Conservation (phyloP, 2,888 invertebrate genomes). For the Drosophila maculinotata region DNA sequence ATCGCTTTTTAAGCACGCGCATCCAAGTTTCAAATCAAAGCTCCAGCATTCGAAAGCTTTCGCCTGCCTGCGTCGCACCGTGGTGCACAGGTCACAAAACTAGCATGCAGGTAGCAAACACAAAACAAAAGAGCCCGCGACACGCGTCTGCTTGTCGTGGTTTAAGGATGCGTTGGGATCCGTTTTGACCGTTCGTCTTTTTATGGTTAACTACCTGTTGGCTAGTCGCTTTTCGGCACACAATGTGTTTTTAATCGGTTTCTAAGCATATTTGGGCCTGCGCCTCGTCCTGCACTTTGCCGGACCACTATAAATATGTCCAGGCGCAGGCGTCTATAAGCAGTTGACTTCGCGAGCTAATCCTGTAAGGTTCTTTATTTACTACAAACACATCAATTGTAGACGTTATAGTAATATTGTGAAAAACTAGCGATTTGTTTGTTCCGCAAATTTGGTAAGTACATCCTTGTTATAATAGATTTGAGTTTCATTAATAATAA, state of each 20-base stretch:
- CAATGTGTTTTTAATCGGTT: slow-evolving; percentile 67
- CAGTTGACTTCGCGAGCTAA: slow-evolving; percentile 49
- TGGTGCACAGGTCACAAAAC: slow-evolving; percentile 4
- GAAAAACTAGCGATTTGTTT: not conserved
- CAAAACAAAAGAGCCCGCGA: not conserved
- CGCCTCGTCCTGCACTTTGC: not conserved
- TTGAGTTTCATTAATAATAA: too few relatives aligned
- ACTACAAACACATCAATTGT: not conserved
- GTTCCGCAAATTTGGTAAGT: not conserved
- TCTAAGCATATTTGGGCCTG: slow-evolving; percentile 18
- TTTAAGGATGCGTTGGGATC: too few relatives aligned
- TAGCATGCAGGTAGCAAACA: not conserved
- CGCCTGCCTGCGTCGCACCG: slow-evolving; percentile 24
- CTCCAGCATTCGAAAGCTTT: slow-evolving; percentile 43
- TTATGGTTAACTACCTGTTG: slow-evolving; percentile 39
- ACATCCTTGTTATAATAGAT: too few relatives aligned
- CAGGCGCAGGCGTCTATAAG: not conserved
- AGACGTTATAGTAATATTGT: not conserved
- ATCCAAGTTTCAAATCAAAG: slow-evolving; percentile 59
- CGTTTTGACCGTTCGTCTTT: too few relatives aligned
- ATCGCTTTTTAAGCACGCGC: slow-evolving; percentile 24
- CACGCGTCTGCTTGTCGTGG: slow-evolving; percentile 56
- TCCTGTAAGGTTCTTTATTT: slow-evolving; percentile 20
- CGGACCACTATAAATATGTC: slow-evolving; percentile 34
- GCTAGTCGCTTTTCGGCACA: slow-evolving; percentile 21